Base-by-base conservation (phyloP, 2,113 vertebrate genomes). In the Pteruthius melanotis region DNA sequence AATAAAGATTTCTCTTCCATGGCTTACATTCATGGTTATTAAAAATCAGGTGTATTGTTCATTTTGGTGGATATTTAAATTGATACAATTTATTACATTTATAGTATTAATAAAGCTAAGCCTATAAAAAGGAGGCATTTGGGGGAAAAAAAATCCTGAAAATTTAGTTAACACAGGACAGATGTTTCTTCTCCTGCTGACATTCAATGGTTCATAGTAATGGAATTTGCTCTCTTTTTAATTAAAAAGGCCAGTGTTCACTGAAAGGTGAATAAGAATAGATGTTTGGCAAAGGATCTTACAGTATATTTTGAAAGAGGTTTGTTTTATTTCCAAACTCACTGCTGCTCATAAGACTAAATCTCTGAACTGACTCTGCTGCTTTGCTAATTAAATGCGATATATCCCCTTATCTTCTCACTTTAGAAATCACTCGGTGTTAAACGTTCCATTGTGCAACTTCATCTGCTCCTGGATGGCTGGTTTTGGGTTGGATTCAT, bases 111-210 rank as follows among this genome's bases (percentile, higher is more conserved):
- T 90, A 94, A 95, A 91, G 54, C 35, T 87, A 91, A 91, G 44
- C 40, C 61, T 72, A 47, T 91, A 72, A 91, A 87, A 76, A 68
- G 19, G 60, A 94, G 61, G 35, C 28, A 60, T 88, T 80, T 7
- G 19, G 81, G 40, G 50, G 6, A 40, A 66, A 91, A 40, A 91
- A 91, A 47, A 54, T 76, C 39, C 72, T 63, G 45, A 83, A 87
- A 71, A 50, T 84, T 82, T 39, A 60, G 80, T 72, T 96, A 95
- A 95, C 45, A 20, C 56, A 40, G 72, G 83, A 74, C 95, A 96
- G 83, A 95, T 96, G 91, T 89, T 96, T 86, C 88, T 83, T 80
- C 56, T 91, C 91, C 78, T 94, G 68, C 77, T 95, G 91, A 88
- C 74, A 95, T 96, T 75, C 89, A 97, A 42, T 37, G 60, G 64